Conservation (phyloP, 2,113 vertebrate genomes). For the Ramphastos sulfuratus region DNA sequence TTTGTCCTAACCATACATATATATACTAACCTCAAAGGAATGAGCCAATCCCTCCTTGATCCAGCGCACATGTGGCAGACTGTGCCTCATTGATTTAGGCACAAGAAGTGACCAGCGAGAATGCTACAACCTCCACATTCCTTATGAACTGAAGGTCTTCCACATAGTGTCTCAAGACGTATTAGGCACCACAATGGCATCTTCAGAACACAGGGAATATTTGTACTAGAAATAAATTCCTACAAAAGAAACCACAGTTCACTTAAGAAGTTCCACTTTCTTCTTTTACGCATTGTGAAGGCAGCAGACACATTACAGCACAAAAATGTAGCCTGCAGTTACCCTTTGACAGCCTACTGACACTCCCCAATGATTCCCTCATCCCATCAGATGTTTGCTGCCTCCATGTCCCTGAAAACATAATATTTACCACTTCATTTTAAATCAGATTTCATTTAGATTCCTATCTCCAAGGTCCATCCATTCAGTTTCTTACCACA, state of each 20-base stretch:
- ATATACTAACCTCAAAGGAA: not conserved
- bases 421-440: not conserved
- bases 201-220: not conserved
- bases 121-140: not conserved
- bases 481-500: not conserved
- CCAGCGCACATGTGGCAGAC: rapidly evolving
- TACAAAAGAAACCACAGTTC: not conserved
- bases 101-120: not conserved
- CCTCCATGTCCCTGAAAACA: not conserved
- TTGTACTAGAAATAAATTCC: not conserved
- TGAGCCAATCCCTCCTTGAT: rapidly evolving
- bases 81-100: not conserved
- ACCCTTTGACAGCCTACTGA: not conserved
- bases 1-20: rapidly evolving
- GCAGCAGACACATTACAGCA: not conserved
- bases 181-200: not conserved
- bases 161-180: not conserved
- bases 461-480: not conserved
- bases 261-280: not conserved
- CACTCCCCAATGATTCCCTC: rapidly evolving
- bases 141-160: not conserved
- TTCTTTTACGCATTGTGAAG: not conserved
- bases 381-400: not conserved
- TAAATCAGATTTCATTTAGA: not conserved
- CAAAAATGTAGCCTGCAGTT: not conserved